Base-by-base conservation (phyloP, 1,140 invertebrate genomes). In the Eufriesea mexicana region DNA sequence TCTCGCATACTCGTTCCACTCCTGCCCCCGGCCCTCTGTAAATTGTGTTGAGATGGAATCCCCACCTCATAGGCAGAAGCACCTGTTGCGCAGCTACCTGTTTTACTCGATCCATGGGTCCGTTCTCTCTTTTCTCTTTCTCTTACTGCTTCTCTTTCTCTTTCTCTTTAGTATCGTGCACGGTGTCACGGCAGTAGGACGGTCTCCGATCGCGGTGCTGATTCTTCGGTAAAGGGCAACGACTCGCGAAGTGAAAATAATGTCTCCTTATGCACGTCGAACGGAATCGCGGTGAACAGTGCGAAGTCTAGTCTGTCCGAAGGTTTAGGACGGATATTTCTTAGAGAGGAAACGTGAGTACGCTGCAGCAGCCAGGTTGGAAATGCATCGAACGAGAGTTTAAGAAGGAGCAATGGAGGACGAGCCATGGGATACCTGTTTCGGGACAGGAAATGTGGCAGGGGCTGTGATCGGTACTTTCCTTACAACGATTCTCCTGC, bases 391-490 rank as follows among this genome's bases (percentile, higher is more conserved):
- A 61, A 81, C 79, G 84, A 83, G 84, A 75, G 66, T 62, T 84
- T 91, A 85, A 89, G 76, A 82, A 89, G 89, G 70, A 85, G 81
- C 74, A 79, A 86, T 79, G 85, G 80, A 85, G 78, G 85, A 90
- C 84, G 89, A 89, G 83, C 81, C 72, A 77, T 86, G 86, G 80
- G 89, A 88, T 73, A 84, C 83, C 77, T 95, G 94, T 87, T 95
- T 94, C 87, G 91, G 91, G 35, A 88, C 93, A 54, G 95, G 94
- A 25, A 95, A 94, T 84, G 91, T 96, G 61, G 95, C 94, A 79
- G 95, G 95, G 35, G 95, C 95, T 82, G 95, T 95, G 47, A 90
- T 96, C 86, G 95, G 95, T 45, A 96, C 95, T 74, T 94, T 95
- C 89, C 89, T 95, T 55, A 91, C 93, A 35, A 95, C 95, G 59